Percentiles rank a stretch among this genome's conserved stretches.
Evolutionary conservation across 2,888 invertebrate species (phyloP).

Genomic region (Troides helena): DNA sequence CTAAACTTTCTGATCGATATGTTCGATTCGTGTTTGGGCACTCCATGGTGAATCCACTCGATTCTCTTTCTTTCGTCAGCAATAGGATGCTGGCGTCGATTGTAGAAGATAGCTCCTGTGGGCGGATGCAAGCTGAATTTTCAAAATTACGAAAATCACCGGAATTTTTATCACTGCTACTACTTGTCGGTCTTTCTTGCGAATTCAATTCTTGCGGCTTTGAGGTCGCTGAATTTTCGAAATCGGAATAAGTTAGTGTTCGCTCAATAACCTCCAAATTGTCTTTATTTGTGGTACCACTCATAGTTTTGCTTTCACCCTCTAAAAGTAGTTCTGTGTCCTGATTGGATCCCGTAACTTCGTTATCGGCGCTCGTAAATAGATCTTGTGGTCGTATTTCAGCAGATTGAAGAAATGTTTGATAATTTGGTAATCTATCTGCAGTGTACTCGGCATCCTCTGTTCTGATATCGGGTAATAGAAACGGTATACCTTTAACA

Average conservation of each 20-base stretch:
- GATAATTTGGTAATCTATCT: conserved; percentile 51
- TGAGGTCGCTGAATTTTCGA: conserved; percentile 54
- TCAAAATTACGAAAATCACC: conserved; percentile 63
- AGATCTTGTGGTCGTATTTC: conserved; percentile 62
- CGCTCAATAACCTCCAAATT: conserved; percentile 43
- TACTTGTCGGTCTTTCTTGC: conserved; percentile 51
- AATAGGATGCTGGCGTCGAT: conserved; percentile 59
- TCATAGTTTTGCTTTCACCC: conserved; percentile 47
- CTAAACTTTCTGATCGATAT: conserved; percentile 42
- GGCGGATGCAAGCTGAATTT: conserved; percentile 52
- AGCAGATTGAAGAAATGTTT: conserved; percentile 55
- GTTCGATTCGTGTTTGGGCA: conserved; percentile 39
- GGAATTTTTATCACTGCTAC: conserved; percentile 53
- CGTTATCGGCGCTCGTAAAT: conserved; percentile 42
- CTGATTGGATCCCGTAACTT: conserved; percentile 35
- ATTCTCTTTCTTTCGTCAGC: conserved; percentile 55
- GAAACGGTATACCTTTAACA: conserved; percentile 47
- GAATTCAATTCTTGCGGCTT: conserved; percentile 58
- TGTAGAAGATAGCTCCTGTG: conserved; percentile 62
- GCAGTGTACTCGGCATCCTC: conserved; percentile 39
- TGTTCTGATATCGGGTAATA: conserved; percentile 41
- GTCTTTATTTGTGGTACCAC: conserved; percentile 48
- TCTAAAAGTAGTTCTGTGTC: conserved; percentile 50
- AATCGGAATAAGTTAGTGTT: conserved; percentile 59
- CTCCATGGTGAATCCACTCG: conserved; percentile 48